Base-by-base conservation (phyloP, 2,888 invertebrate genomes). In the Philaethria dido region DNA sequence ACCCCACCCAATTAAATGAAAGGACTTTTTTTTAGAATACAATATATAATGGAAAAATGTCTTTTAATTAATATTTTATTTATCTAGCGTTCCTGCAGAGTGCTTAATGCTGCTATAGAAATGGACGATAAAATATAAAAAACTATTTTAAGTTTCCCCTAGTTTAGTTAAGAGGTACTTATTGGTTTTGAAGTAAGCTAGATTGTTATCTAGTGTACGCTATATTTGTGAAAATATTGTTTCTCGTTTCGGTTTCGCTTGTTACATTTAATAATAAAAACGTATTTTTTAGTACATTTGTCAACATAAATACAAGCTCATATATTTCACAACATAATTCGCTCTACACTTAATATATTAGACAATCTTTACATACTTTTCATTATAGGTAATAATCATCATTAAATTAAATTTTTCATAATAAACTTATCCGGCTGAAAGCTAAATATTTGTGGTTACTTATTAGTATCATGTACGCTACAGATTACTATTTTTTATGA, bases 31-130 rank as follows among this genome's bases (percentile, higher is more conserved):
- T n/a, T n/a, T n/a, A n/a, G n/a, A n/a, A n/a, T n/a, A n/a, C n/a
- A n/a, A n/a, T n/a, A n/a, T n/a, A n/a, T n/a, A n/a, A n/a, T n/a
- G n/a, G n/a, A n/a, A n/a, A n/a, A n/a, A 29, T n/a, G 22, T 50
- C n/a, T 50, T 52, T 18, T 18, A 18, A 18, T 18, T 16, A 18
- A 45, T 16, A 18, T 16, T 45, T 16, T 45, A 18, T 78, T 73
- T 78, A 75, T 78, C 62, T 82, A 91, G 91, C 86, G 85, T 69
- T 83, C 84, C 85, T 89, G 86, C 80, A 78, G 77, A 69, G 73
- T 77, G 60, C 77, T 85, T 71, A 82, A 84, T 72, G 76, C 84
- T 66, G 85, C 80, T 57, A 80, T 85, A 67, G 80, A 84, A 73
- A 74, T 79, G 65, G 83, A 85, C 73, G 74, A 77, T 74, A 84